phyloP scores from a whole-genome alignment of 2,888 invertebrate genomes.

The Drosophila setosimentum region DNA sequence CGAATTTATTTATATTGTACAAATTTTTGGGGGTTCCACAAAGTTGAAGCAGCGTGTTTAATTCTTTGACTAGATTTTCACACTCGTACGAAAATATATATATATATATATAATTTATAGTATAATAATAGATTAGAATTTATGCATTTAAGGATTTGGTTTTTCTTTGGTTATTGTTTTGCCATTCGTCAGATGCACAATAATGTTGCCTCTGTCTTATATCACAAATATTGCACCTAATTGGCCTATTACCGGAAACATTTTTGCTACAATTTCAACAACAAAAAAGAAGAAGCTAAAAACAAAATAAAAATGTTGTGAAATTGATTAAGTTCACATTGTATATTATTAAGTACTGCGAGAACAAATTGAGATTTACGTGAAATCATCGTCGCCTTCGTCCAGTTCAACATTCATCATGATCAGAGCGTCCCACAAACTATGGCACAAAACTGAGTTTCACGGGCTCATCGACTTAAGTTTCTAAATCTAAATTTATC shows the following conservation, averaged over 20 bases:
- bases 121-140: not conserved
- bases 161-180: constrained; percentile 3
- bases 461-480: constrained; percentile 56
- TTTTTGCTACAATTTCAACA: constrained; percentile 64
- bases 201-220: constrained; percentile 66
- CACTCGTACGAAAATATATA: constrained; percentile 66
- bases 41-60: constrained; percentile 29
- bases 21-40: constrained; percentile 27
- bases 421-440: constrained; percentile 16
- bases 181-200: constrained; percentile 23
- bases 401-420: not conserved
- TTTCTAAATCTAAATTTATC: constrained; percentile 47
- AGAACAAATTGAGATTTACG: constrained; percentile 39
- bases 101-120: not conserved
- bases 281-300: constrained; percentile 16
- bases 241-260: constrained; percentile 80
- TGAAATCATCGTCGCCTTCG: not conserved
- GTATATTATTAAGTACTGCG: not conserved
- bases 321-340: not conserved
- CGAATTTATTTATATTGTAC: constrained; percentile 33
- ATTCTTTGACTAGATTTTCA: constrained; percentile 74
- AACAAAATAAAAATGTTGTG: constrained; percentile 24
- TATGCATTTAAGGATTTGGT: constrained; percentile 2
- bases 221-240: constrained; percentile 85
- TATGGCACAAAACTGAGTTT: constrained; percentile 65